Evolutionary conservation across 1,140 invertebrate species (phyloP), one percentile per base, ranked within the genome.

Genomic region (Oryzaephilus surinamensis): DNA sequence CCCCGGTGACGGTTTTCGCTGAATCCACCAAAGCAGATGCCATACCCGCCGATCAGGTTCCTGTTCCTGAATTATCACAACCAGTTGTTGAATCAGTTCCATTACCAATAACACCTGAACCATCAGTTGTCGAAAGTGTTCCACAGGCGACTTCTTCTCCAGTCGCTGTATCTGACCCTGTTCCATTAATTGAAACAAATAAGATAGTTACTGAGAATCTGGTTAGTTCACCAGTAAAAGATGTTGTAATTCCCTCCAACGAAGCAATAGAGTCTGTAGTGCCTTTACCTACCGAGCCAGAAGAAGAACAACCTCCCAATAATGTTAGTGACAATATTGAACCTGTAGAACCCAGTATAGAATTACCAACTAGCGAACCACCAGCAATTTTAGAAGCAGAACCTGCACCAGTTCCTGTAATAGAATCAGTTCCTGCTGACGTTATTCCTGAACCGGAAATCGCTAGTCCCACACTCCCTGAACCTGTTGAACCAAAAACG

Each of bases 1-100:
- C 50, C 41, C 51, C 55, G 46, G 55, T 62, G 45, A 58, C 54
- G 45, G 60, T 55, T 15, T 62, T 62, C 33, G 58, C 58, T 41
- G 60, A 62, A 42, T 58, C 58, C 20, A 60, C 57, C 17, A 62
- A 60, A 48, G 58, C 55, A 13, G 32, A 32, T n/a, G 19, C 40
- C 18, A 18, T 44, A 34, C 30, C 37, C 11, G 41, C 43, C 8
- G 38, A 37, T 18, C 23, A 10, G n/a, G 8, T 17, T 18, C n/a
- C 18, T 30, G 16, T 34, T 28, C 5, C 8, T 20, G 39, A 32
- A 38, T 12, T 11, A 19, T 27, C 33, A 19, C n/a, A 24, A 36
- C 4, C 19, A 24, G 17, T 29, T 15, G 26, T 21, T 4, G 38
- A 33, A 21, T 8, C 24, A 21, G 7, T 44, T 15, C 13, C 43